Base-by-base conservation (phyloP, 2,113 vertebrate species). In the Rhinichthys klamathensis region DNA sequence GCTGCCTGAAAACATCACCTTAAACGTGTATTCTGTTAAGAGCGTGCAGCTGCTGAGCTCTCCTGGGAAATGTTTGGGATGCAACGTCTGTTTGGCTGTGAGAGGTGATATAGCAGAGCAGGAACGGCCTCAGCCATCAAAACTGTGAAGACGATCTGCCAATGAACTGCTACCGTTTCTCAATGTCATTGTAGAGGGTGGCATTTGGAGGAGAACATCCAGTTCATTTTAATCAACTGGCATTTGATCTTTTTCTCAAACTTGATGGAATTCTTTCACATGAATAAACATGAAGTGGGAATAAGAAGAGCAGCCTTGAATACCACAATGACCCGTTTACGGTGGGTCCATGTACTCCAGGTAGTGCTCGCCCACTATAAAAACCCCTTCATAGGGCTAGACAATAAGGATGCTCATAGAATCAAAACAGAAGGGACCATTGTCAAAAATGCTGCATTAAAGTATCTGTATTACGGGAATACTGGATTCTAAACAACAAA, bases 1-100 rank as follows among this genome's bases (percentile, higher is more conserved):
- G 49, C 46, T 63, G 7, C 73, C 23, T 49, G 44, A 49, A 82
- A 84, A 61, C 49, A 84, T 51, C 77, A 78, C 84, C 84, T 78
- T 75, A 84, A 79, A 84, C 23, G 9, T 63, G 80, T 75, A 49
- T 49, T 73, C 21, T n/a, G 85, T 77, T 83, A 74, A 83, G 32
- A 80, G 73, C 35, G 49, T 10, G 84, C 84, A 74, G 88, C 86
- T 85, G 38, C 32, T 51, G 83, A n/a, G 84, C 49, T 73, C 82
- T 25, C 84, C 79, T n/a, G 21, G n/a, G 69, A 16, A 84, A 88
- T 60, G 70, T 32, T 82, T 58, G 9, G 38, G 79, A 78, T 70
- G 41, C 23, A 44, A 30, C 6, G 63, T 49, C 77, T 81, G 77
- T 74, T 58, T 83, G 81, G 49, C 81, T 83, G 30, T 38, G 49